Evolutionary conservation across 2,113 vertebrate species (phyloP).

Genomic region (Merops nubicus): DNA sequence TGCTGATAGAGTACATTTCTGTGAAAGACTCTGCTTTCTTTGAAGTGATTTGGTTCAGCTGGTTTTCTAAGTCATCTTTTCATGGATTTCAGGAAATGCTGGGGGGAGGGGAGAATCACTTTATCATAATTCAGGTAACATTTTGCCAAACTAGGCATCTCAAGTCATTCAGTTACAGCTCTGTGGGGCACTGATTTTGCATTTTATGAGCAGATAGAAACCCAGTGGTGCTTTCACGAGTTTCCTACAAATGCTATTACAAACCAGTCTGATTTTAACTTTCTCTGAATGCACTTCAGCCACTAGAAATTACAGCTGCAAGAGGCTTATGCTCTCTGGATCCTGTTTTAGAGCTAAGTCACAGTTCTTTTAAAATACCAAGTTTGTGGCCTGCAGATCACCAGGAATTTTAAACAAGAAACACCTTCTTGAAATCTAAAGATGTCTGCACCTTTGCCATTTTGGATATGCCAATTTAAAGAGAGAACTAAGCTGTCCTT

Average conservation of each 20-base stretch:
- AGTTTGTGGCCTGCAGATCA: background rate
- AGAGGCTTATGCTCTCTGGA: background rate
- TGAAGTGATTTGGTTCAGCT: constrained; percentile 38
- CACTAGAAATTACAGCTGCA: background rate
- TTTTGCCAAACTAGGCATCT: background rate
- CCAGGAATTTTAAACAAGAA: background rate
- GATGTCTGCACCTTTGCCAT: background rate
- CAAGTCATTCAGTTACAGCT: background rate
- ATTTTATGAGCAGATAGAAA: background rate
- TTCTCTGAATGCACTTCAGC: background rate
- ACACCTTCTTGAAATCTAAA: background rate
- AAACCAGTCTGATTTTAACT: background rate
- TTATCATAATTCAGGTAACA: background rate
- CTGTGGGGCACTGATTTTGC: background rate
- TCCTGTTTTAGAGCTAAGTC: background rate
- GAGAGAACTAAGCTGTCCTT: background rate
- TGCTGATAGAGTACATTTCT: constrained; percentile 28
- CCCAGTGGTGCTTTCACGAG: background rate
- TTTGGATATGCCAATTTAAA: background rate
- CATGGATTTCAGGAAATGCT: constrained; percentile 48
- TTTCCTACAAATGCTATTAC: background rate
- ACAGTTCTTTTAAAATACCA: background rate
- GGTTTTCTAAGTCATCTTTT: constrained; percentile 38
- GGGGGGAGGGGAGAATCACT: background rate
- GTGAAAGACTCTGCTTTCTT: constrained; percentile 15